phyloP scores from a whole-genome alignment of 2,888 invertebrate genomes.

The Lottia gigantea region DNA sequence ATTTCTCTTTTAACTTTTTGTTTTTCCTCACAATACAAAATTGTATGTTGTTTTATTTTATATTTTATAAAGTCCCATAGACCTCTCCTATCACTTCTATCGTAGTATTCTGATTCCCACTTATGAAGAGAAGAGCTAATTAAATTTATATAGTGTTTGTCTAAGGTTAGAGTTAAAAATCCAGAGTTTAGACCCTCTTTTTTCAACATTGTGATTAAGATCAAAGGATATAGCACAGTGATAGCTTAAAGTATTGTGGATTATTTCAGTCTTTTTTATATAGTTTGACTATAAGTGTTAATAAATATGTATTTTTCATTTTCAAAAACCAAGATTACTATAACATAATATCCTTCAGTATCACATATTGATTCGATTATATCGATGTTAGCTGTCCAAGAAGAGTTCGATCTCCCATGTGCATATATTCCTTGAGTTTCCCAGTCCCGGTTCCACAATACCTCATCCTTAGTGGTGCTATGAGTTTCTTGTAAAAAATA shows the following conservation, averaged over 20 bases:
- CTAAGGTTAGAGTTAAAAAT: not conserved
- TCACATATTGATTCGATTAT: too few relatives aligned
- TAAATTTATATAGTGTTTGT: conserved; percentile 10
- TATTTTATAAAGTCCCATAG: conserved; percentile 5
- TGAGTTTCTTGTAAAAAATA: too few relatives aligned
- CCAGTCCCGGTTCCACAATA: too few relatives aligned
- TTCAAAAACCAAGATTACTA: too few relatives aligned
- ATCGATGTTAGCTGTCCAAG: too few relatives aligned
- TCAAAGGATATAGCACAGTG: not conserved
- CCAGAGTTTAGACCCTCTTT: not conserved
- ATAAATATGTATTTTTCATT: too few relatives aligned
- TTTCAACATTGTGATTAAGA: not conserved
- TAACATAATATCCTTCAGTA: too few relatives aligned
- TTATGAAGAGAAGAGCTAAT: not conserved
- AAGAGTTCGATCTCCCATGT: too few relatives aligned
- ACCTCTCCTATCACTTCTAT: not conserved
- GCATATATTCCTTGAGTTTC: too few relatives aligned
- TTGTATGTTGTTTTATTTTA: conserved; percentile 8
- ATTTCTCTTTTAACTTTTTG: conserved; percentile 3
- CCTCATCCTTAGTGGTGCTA: too few relatives aligned
- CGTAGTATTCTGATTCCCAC: not conserved
- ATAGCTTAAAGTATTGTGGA: not conserved
- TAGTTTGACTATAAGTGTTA: too few relatives aligned
- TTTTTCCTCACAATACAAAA: conserved; percentile 15
- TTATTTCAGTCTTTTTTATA: not conserved